These are phyloP conservation scores for Nymphalis c-album DNA, from an alignment of 2,888 invertebrate species.

Conservation along the genomic window DNA sequence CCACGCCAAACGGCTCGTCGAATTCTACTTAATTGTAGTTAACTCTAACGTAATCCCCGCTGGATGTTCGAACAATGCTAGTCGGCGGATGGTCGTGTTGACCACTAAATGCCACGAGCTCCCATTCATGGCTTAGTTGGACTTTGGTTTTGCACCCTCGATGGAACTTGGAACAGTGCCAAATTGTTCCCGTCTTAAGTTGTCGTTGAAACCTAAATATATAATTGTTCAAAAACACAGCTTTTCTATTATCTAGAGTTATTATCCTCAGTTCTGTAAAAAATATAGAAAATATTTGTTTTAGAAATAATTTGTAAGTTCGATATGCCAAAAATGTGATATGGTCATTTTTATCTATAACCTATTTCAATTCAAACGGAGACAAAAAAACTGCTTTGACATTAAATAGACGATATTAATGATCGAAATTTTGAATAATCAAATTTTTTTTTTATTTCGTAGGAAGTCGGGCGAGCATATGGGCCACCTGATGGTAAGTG, in stretches of 20 bases:
- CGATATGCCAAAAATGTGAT: too few species aligned
- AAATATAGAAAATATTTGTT: slow-evolving; percentile 5
- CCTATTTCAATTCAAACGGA: too few species aligned
- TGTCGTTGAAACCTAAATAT: slow-evolving; percentile 46
- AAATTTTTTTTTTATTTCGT: too few species aligned
- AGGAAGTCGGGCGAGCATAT: too few species aligned
- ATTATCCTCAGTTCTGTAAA: slow-evolving; percentile 36
- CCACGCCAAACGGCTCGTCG: too few species aligned
- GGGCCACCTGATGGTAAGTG: too few species aligned
- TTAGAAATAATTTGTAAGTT: slow-evolving; percentile 8
- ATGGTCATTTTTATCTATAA: too few species aligned
- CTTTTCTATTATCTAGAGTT: slow-evolving; percentile 22
- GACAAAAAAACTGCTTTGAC: too few species aligned
- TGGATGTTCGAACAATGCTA: slow-evolving; percentile 21
- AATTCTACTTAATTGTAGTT: slow-evolving; percentile 13
- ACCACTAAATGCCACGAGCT: slow-evolving; percentile 30
- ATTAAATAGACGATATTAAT: too few species aligned
- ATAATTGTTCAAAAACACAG: slow-evolving; percentile 35
- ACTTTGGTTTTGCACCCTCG: slow-evolving; percentile 44
- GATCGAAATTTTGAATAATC: too few species aligned
- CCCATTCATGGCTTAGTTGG: slow-evolving; percentile 32
- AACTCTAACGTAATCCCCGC: slow-evolving; percentile 39
- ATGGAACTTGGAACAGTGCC: slow-evolving; percentile 49
- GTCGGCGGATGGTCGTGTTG: slow-evolving; percentile 41
- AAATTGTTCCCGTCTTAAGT: slow-evolving; percentile 33